A percentile compares a stretch with the other conserved stretches of the same genome.
Evolutionary conservation across 2,888 invertebrate genomes (phyloP).

Genomic region (Cosmia pyralina): DNA sequence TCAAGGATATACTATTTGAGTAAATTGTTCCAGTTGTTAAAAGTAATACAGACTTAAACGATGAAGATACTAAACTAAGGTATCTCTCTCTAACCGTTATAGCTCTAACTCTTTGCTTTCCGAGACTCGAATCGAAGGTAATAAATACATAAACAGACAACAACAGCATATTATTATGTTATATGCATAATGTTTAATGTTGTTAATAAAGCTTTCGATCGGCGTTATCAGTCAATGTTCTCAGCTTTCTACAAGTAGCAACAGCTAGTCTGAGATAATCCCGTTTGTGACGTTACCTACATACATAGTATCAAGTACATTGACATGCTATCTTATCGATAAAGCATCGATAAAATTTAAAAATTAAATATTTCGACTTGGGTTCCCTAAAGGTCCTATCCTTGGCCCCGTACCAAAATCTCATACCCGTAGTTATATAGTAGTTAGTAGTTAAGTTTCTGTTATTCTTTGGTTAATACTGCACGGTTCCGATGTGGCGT

Average conservation of each 20-base stretch:
- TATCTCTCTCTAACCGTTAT: constrained; percentile 8
- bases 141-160: constrained; percentile 13
- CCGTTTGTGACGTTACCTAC: constrained; percentile 27
- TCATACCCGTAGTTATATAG: not conserved
- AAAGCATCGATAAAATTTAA: constrained; percentile 24
- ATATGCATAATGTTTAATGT: constrained; percentile 8
- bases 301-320: constrained; percentile 18
- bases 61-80: not conserved
- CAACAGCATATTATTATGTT: constrained; percentile 14
- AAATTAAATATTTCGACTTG: constrained; percentile 24
- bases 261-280: constrained; percentile 44
- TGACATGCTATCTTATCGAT: constrained; percentile 42
- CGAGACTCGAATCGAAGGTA: not conserved
- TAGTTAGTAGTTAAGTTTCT: constrained; percentile 28
- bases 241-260: constrained; percentile 47
- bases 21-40: constrained; percentile 49
- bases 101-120: not conserved
- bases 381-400: constrained; percentile 39
- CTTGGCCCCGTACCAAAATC: constrained; percentile 48
- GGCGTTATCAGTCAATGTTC: constrained; percentile 33
- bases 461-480: constrained; percentile 48
- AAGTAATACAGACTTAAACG: constrained; percentile 11
- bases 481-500: constrained; percentile 51
- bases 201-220: constrained; percentile 37
- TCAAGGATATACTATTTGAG: constrained; percentile 56